phyloP scores from a whole-genome alignment of 1,140 invertebrate genomes.

The Piezodorus guildinii region DNA sequence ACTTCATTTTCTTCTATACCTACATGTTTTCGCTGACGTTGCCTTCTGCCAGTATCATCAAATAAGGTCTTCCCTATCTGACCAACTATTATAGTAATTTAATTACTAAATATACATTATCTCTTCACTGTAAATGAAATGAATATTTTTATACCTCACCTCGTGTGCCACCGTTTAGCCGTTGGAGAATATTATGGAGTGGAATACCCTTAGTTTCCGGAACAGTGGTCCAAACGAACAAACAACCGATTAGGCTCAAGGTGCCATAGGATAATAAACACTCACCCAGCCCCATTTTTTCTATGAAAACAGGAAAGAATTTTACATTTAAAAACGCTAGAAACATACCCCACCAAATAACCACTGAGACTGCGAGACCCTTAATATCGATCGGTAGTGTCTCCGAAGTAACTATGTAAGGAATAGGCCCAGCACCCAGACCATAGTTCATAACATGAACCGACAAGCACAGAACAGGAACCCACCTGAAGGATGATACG shows the following conservation, averaged over 20 bases:
- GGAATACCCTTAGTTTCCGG: constrained; percentile 44
- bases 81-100: too few relatives aligned
- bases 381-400: constrained; percentile 42
- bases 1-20: too few relatives aligned
- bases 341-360: constrained; percentile 30
- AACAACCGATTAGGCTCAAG: constrained; percentile 54
- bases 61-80: too few relatives aligned
- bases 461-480: constrained; percentile 41
- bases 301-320: constrained; percentile 17
- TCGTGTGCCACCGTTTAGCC: constrained; percentile 19
- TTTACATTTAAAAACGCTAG: constrained; percentile 16
- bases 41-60: too few relatives aligned
- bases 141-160: too few relatives aligned
- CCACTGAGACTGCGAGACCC: constrained; percentile 38
- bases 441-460: constrained; percentile 42
- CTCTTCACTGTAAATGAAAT: too few relatives aligned
- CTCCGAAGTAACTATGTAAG: constrained; percentile 49
- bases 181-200: constrained; percentile 28
- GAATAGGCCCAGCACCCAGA: constrained; percentile 39
- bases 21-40: too few relatives aligned
- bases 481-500: constrained; percentile 33
- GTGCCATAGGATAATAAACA: constrained; percentile 74
- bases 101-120: too few relatives aligned
- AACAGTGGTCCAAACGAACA: constrained; percentile 46
- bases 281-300: constrained; percentile 48